Evolutionary conservation across 2,888 invertebrate species (phyloP).

Genomic region (Cantharis flavilabris): DNA sequence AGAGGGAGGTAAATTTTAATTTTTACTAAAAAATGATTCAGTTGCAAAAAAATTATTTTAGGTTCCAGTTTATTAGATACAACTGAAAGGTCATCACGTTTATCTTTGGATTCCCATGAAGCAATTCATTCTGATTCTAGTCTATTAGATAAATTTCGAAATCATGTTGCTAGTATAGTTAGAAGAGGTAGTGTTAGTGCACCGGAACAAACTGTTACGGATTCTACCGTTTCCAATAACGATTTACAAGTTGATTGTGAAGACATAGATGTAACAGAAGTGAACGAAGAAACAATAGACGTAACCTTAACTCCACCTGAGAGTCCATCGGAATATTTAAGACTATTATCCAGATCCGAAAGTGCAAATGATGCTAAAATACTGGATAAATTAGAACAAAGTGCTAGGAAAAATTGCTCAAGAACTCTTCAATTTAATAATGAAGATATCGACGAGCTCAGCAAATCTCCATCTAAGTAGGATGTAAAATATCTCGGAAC

Average conservation of each 20-base stretch:
- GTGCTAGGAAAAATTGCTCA: slow-evolving; percentile 59
- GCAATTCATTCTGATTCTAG: slow-evolving; percentile 46
- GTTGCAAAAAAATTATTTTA: slow-evolving; percentile 14
- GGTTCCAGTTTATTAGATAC: slow-evolving; percentile 49
- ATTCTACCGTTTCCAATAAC: slow-evolving; percentile 35
- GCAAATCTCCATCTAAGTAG: slow-evolving; percentile 32
- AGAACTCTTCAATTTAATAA: slow-evolving; percentile 63
- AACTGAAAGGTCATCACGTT: slow-evolving; percentile 50
- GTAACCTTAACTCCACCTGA: slow-evolving; percentile 58
- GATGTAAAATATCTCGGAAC: background rate
- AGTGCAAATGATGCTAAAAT: slow-evolving; percentile 82
- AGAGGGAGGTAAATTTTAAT: slow-evolving; percentile 49
- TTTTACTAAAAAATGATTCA: background rate
- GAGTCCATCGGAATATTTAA: slow-evolving; percentile 63
- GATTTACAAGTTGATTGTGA: slow-evolving; percentile 23
- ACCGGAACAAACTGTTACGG: slow-evolving; percentile 41
- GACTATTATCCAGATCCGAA: slow-evolving; percentile 68
- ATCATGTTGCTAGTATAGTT: slow-evolving; percentile 68
- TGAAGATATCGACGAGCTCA: slow-evolving; percentile 45
- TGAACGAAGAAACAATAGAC: slow-evolving; percentile 35
- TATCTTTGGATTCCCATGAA: slow-evolving; percentile 55
- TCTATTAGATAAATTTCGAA: slow-evolving; percentile 63
- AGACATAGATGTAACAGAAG: slow-evolving; percentile 20
- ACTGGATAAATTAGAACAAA: slow-evolving; percentile 68
- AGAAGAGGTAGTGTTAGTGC: slow-evolving; percentile 48